A percentile compares a stretch with the other conserved stretches of the same genome.
Evolutionary conservation across 2,888 invertebrate genomes (phyloP).

Genomic region (Metallyticus violacea): DNA sequence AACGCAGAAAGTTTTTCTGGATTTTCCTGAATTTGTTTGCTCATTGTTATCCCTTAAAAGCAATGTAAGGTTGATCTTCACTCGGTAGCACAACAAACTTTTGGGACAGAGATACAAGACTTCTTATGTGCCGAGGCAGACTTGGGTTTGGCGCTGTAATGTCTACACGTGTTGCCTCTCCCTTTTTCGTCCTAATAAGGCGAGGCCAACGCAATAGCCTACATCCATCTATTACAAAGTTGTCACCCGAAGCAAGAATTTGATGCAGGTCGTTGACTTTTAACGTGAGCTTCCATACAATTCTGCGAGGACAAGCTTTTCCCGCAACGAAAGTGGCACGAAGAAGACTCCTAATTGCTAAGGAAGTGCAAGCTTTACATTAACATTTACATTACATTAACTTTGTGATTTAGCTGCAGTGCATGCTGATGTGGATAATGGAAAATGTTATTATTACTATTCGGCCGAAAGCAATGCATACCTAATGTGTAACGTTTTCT

Average conservation of each 20-base stretch:
- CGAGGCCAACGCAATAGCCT: background rate
- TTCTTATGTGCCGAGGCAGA: background rate
- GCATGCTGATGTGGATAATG: too few relatives aligned
- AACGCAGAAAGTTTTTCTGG: too few relatives aligned
- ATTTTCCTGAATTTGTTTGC: too few relatives aligned
- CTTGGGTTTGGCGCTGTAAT: background rate
- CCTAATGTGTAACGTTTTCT: too few relatives aligned
- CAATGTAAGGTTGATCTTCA: too few relatives aligned
- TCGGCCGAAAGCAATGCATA: too few relatives aligned
- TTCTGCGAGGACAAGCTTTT: background rate
- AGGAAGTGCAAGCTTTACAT: background rate
- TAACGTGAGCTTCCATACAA: background rate
- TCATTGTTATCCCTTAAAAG: too few relatives aligned
- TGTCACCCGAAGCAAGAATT: background rate
- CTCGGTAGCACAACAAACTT: background rate
- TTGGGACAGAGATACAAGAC: background rate
- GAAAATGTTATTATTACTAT: too few relatives aligned
- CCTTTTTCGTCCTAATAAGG: background rate
- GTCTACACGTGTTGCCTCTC: background rate
- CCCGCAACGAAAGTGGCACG: too few relatives aligned
- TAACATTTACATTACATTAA: too few relatives aligned
- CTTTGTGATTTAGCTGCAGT: too few relatives aligned
- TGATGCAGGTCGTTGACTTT: background rate
- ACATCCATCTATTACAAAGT: background rate
- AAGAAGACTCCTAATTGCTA: background rate